Evolutionary conservation across 2,797 vertebrate species (phyloP), one percentile per base, ranked within the genome.

Genomic region (Sebastes paucispinis): DNA sequence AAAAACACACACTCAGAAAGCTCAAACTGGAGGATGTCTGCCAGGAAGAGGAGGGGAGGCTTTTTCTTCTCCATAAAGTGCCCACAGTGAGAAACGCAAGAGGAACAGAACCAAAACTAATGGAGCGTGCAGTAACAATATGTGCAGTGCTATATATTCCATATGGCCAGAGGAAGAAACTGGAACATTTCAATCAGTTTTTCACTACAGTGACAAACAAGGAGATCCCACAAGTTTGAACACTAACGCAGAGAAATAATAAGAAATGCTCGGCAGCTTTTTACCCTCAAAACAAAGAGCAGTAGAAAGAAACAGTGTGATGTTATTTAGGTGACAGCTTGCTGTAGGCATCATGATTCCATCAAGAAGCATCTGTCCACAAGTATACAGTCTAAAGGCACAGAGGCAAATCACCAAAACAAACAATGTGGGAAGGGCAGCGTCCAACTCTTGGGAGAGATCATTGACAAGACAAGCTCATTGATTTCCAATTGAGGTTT

Each of bases 91-190:
- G 55, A 84, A 72, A 80, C 52, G 59, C 63, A 58, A 50, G 74
- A 82, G 50, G 79, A 86, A 86, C 69, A 78, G 64, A 80, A 69
- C 54, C 58, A 63, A 7, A 82, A 6, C 78, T 87, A 92, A 90
- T 88, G 87, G 78, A 75, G 65, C 81, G 86, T 84, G 79, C 50
- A 69, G 71, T 86, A 36, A 69, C 87, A 91, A 80, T 85, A 87
- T 92, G 91, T 76, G 71, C 74, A 58, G 55, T 11, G 43, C 82
- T 88, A 83, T 81, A 87, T 67, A 79, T 79, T 84, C 82, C 89
- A 90, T 83, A 86, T 87, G 88, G 75, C 54, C 73, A 70, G 3
- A 3, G 32, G 43, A 73, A 78, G 16, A 87, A 87, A 77, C 57
- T 75, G 80, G 80, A 88, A 64, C 58, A 62, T 79, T 79, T 90